Conservation (phyloP, 2,888 invertebrate species). For the Napeogenes sylphis region DNA sequence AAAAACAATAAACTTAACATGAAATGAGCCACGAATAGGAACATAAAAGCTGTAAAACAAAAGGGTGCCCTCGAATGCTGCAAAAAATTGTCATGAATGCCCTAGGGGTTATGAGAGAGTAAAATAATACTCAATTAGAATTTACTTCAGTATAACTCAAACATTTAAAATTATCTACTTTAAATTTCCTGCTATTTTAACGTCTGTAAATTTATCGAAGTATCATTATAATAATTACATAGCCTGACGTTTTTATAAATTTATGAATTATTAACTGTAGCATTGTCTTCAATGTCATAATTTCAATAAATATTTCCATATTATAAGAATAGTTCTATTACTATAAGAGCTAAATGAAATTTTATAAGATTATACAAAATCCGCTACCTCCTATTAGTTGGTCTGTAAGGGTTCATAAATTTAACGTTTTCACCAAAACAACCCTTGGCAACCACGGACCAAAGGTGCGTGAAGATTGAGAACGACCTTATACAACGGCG, state of each 20-base stretch:
- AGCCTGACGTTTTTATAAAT: too few species aligned
- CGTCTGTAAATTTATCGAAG: too few species aligned
- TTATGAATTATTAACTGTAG: background rate
- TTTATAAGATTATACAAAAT: background rate
- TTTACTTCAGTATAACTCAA: background rate
- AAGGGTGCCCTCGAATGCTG: slow-evolving; percentile 40
- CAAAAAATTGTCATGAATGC: slow-evolving; percentile 12
- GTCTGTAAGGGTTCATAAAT: slow-evolving; percentile 6
- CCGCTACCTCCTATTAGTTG: background rate
- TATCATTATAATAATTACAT: too few species aligned
- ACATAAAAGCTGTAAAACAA: slow-evolving; percentile 53
- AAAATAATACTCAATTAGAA: slow-evolving; percentile 7
- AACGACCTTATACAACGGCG: background rate
- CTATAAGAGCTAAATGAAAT: too few species aligned
- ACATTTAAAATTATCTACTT: background rate
- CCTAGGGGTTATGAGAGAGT: slow-evolving; percentile 11
- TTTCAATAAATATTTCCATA: background rate
- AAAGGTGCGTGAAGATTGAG: slow-evolving; percentile 15
- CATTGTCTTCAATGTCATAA: background rate
- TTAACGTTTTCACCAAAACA: slow-evolving; percentile 19
- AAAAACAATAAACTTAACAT: slow-evolving; percentile 22
- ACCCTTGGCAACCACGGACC: slow-evolving; percentile 11
- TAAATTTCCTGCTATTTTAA: background rate
- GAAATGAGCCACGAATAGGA: slow-evolving; percentile 18
- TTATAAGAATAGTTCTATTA: background rate